Evolutionary conservation across 2,888 invertebrate genomes (phyloP), one percentile per base, ranked within the genome.

Genomic region (Polylopha cassiicola): DNA sequence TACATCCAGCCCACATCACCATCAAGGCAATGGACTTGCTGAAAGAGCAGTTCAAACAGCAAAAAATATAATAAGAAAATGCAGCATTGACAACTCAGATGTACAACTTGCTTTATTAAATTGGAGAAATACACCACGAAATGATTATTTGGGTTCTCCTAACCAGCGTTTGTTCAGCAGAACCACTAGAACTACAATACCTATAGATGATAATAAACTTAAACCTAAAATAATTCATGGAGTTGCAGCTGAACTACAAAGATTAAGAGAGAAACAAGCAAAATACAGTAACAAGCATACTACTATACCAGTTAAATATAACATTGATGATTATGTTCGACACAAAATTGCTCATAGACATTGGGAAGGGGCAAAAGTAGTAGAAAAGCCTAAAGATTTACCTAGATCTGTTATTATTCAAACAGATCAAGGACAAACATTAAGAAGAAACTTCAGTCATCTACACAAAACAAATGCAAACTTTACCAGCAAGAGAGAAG

Each of bases 141-240:
- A 33, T 37, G 39, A 46, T 15, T 3, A 13, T 3, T 32, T 43
- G 17, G 28, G 28, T 8, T 28, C 28, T 17, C 28, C 28, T 14
- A 28, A 28, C 28, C 42, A 47, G 42, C 44, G 43, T 6, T 38
- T 46, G 10, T 44, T 32, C 37, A 49, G 44, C 32, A 46, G 46
- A 44, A 44, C 44, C n/a, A 48, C 48, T 24, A 42, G 41, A 45
- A 41, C 43, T 24, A 30, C 33, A 26, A 36, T 47, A 38, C 44
- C 22, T 22, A 22, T 9, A 9, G 10, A 9, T 7, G 22, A 22
- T n/a, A 22, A n/a, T 22, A 8, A 22, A 4, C 22, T 27, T 2
- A 27, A 27, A 32, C 37, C 31, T 8, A 41, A 30, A 36, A 41
- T 41, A 29, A 31, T 41, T 1, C 34, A 36, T 26, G 41, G 41